phyloP scores from a whole-genome alignment of 2,888 invertebrate species.

The Lobophora halterata region DNA sequence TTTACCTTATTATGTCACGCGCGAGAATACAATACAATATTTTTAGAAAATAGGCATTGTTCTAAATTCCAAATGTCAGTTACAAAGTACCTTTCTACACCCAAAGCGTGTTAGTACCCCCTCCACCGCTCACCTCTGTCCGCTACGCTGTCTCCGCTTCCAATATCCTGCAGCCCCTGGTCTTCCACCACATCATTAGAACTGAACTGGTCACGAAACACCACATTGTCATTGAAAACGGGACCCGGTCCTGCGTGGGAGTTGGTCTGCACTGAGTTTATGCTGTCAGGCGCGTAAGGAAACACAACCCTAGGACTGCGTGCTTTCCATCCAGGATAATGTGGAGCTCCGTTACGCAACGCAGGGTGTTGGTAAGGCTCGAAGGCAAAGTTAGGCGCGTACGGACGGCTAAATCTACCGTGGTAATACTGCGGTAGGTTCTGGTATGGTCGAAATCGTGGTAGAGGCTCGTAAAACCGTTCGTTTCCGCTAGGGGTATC shows the following conservation, averaged over 20 bases:
- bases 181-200: constrained; percentile 82
- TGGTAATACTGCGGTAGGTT: constrained; percentile 58
- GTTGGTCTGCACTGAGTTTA: constrained; percentile 66
- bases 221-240: constrained; percentile 59
- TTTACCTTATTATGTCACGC: too few relatives aligned
- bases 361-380: constrained; percentile 58
- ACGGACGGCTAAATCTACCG: constrained; percentile 58
- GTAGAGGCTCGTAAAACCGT: constrained; percentile 61
- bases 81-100: constrained; percentile 9
- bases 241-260: constrained; percentile 62
- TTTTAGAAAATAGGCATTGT: too few relatives aligned
- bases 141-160: constrained; percentile 75
- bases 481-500: constrained; percentile 60
- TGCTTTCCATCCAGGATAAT: constrained; percentile 70
- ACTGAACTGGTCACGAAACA: constrained; percentile 82
- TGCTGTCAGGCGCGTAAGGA: constrained; percentile 65
- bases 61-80: too few relatives aligned
- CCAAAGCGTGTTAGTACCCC: constrained; percentile 7
- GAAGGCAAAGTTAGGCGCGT: constrained; percentile 62
- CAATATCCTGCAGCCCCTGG: constrained; percentile 83
- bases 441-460: constrained; percentile 49
- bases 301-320: constrained; percentile 74
- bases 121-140: constrained; percentile 82
- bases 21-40: too few relatives aligned
- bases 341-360: constrained; percentile 56